phyloP scores from a whole-genome alignment of 2,113 vertebrate genomes.

The Gasterosteus nipponicus region DNA sequence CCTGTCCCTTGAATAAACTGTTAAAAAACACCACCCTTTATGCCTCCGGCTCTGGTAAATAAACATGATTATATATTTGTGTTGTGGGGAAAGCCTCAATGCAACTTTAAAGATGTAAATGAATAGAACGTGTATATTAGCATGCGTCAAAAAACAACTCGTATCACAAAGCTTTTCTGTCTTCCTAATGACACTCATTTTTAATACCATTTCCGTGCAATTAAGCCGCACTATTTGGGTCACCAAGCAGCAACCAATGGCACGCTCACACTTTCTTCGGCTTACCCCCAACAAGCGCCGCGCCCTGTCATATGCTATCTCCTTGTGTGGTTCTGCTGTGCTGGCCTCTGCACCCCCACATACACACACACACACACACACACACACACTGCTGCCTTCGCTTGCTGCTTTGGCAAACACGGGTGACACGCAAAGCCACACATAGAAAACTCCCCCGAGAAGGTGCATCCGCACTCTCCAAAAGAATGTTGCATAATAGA shows the following conservation, averaged over 20 bases:
- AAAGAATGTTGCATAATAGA: slow-evolving; percentile 60
- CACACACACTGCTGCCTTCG: slow-evolving; percentile 4
- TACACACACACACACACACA: no score
- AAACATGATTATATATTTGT: no score
- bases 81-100: background rate
- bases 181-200: background rate
- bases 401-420: slow-evolving; percentile 46
- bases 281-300: slow-evolving; percentile 1
- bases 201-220: background rate
- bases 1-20: background rate
- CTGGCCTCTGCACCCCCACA: slow-evolving; percentile 18
- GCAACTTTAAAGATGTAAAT: background rate
- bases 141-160: background rate
- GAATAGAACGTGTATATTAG: background rate
- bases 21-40: no score
- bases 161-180: background rate
- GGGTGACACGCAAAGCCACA: slow-evolving; percentile 47
- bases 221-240: background rate
- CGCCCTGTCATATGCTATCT: slow-evolving; percentile 9
- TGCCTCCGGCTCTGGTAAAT: no score
- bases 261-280: slow-evolving; percentile 1
- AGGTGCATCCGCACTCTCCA: slow-evolving; percentile 38
- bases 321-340: slow-evolving; percentile 29
- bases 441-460: slow-evolving; percentile 39
- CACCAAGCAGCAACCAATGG: background rate